Evolutionary conservation across 2,797 vertebrate species (phyloP).

Genomic region (Sparus aurata): DNA sequence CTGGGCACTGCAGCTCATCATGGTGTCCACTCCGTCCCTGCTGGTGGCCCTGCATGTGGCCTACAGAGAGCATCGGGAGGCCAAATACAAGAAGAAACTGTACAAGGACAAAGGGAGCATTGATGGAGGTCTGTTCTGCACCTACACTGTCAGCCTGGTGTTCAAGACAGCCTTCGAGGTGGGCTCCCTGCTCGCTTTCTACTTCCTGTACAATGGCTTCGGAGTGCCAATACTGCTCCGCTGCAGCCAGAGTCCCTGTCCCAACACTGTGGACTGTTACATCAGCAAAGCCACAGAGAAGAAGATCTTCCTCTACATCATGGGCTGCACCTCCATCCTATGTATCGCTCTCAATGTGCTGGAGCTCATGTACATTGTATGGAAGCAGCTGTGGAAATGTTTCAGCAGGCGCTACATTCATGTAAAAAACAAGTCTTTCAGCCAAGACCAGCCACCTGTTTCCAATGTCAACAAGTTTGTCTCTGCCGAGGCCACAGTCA

Average conservation of each 20-base stretch:
- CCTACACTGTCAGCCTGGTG: slow-evolving; percentile 89
- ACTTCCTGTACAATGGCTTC: slow-evolving; percentile 90
- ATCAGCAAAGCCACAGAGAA: slow-evolving; percentile 91
- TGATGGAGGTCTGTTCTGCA: slow-evolving; percentile 89
- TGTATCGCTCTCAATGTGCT: slow-evolving; percentile 87
- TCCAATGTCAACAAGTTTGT: slow-evolving; percentile 30
- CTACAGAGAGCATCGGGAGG: slow-evolving; percentile 88
- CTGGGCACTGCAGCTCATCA: slow-evolving; percentile 93
- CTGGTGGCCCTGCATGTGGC: slow-evolving; percentile 91
- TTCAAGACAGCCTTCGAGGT: slow-evolving; percentile 89
- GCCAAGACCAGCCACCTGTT: slow-evolving; percentile 24
- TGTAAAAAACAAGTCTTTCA: slow-evolving; percentile 40
- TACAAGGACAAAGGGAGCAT: slow-evolving; percentile 83
- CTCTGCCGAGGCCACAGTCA: slow-evolving; percentile 11
- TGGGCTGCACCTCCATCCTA: slow-evolving; percentile 88
- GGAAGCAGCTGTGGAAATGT: slow-evolving; percentile 84
- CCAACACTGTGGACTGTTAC: slow-evolving; percentile 90
- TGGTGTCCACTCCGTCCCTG: slow-evolving; percentile 92
- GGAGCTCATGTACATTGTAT: slow-evolving; percentile 89
- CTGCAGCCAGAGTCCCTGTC: slow-evolving; percentile 88
- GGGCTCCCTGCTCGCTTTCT: slow-evolving; percentile 88
- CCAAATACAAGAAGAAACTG: slow-evolving; percentile 80
- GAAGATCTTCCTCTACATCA: slow-evolving; percentile 90
- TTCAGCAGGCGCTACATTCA: slow-evolving; percentile 76
- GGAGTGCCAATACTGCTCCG: slow-evolving; percentile 84